A percentile compares a stretch with the other conserved stretches of the same genome.
These are phyloP conservation scores for Astropecten irregularis DNA, from an alignment of 53 echinoderm and acorn worm species.

Conservation along the genomic window DNA sequence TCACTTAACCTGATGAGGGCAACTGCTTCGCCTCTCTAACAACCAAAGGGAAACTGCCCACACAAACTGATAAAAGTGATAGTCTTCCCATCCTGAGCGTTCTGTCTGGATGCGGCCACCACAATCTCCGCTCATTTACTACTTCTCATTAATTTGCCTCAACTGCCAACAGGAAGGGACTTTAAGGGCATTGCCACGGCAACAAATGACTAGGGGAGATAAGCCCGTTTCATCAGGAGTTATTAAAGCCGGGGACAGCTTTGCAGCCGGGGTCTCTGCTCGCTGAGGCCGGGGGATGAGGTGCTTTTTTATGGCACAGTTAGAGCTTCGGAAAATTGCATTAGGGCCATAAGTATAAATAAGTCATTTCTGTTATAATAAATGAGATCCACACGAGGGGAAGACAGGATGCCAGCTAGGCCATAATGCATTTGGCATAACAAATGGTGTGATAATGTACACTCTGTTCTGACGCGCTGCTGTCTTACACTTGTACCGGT, in stretches of 20 bases:
- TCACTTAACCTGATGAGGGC: slow-evolving; percentile 31
- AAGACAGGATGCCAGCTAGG: slow-evolving; percentile 5
- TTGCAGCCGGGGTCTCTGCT: background rate
- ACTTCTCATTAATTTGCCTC: slow-evolving; percentile 51
- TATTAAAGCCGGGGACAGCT: slow-evolving; percentile 21
- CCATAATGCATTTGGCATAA: slow-evolving; percentile 48
- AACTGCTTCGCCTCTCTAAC: background rate
- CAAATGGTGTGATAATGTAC: slow-evolving; percentile 28
- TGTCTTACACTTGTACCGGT: background rate
- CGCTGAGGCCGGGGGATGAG: background rate
- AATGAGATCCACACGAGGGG: slow-evolving; percentile 3
- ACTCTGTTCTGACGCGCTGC: background rate
- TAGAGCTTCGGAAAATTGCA: slow-evolving; percentile 47
- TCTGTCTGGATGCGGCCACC: too few relatives aligned
- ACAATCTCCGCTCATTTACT: slow-evolving; percentile 47
- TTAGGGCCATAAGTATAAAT: slow-evolving; percentile 51
- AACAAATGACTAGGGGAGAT: slow-evolving; percentile 80
- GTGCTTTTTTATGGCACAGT: slow-evolving; percentile 14
- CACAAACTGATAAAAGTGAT: too few relatives aligned
- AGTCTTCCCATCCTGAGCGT: too few relatives aligned
- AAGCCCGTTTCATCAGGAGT: slow-evolving; percentile 37
- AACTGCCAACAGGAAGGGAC: slow-evolving; percentile 54
- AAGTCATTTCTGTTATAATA: slow-evolving; percentile 50
- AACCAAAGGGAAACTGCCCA: too few relatives aligned
- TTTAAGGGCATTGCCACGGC: slow-evolving; percentile 77